phyloP scores from a whole-genome alignment of 2,888 invertebrate genomes.

The Branchipolynoe longqiensis region DNA sequence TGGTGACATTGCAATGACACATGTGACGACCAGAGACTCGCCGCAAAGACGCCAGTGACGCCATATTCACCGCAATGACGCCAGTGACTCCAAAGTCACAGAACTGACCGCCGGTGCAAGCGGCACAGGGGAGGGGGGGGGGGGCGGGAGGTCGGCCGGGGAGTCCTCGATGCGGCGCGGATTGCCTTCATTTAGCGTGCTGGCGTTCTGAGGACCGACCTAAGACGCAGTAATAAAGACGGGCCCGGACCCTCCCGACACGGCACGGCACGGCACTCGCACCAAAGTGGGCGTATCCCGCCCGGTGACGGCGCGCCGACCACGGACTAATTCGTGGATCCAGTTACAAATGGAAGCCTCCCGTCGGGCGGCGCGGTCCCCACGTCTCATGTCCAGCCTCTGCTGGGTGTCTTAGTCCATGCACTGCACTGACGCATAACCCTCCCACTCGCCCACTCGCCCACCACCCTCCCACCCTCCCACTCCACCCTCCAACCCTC shows the following conservation, averaged over 20 bases:
- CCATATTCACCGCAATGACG: too few relatives aligned
- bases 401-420: too few relatives aligned
- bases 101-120: neutral
- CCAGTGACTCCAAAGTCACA: too few relatives aligned
- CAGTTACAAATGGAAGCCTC: slow-evolving; percentile 40
- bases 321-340: slow-evolving; percentile 22
- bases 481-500: too few relatives aligned
- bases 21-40: too few relatives aligned
- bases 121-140: neutral
- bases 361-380: neutral
- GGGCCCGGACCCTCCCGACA: too few relatives aligned
- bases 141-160: neutral
- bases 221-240: slow-evolving; percentile 45
- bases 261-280: neutral
- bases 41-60: too few relatives aligned
- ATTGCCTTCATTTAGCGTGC: slow-evolving; percentile 45
- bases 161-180: neutral
- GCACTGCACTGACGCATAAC: too few relatives aligned
- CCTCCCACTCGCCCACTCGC: too few relatives aligned
- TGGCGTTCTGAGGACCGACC: neutral
- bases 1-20: too few relatives aligned
- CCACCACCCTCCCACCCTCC: too few relatives aligned
- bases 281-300: slow-evolving; percentile 44
- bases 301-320: neutral
- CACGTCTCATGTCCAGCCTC: too few relatives aligned